Evolutionary conservation across 2,888 invertebrate species (phyloP).

Genomic region (Phasia obesa): DNA sequence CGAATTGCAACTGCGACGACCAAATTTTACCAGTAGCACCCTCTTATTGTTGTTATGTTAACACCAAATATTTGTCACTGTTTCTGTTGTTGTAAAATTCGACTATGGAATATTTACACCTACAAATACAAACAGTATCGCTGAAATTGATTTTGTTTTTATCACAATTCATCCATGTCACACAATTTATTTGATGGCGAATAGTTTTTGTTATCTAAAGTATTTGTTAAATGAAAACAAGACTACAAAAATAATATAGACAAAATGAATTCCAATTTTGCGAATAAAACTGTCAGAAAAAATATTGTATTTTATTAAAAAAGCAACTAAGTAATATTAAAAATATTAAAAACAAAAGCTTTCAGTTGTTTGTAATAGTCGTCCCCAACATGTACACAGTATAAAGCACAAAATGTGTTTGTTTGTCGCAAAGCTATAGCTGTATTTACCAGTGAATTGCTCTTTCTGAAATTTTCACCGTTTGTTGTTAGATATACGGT

Average conservation of each 20-base stretch:
- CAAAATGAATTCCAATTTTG: neutral
- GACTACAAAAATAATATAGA: neutral
- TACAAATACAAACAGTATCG: conserved; percentile 1
- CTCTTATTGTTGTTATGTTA: conserved; percentile 1
- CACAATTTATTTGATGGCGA: conserved; percentile 16
- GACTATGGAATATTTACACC: conserved; percentile 15
- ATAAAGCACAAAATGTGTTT: no score
- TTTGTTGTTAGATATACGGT: no score
- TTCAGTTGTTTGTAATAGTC: no score
- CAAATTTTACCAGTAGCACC: neutral
- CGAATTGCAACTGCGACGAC: neutral
- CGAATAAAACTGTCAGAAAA: neutral
- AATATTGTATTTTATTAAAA: no score
- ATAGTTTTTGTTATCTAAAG: neutral
- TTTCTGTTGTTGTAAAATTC: neutral
- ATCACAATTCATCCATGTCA: conserved; percentile 4
- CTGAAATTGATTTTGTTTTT: conserved; percentile 35
- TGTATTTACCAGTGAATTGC: no score
- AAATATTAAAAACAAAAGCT: no score
- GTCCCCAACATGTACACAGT: no score
- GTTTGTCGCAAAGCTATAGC: no score
- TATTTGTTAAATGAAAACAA: conserved; percentile 13
- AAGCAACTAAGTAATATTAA: no score
- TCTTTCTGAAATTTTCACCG: no score
- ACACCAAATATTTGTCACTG: conserved; percentile 3